Percentiles rank a stretch among this genome's conserved stretches.
phyloP scores from a whole-genome alignment of 92 coral and sea anemone genomes.

The Actinernus sp. region DNA sequence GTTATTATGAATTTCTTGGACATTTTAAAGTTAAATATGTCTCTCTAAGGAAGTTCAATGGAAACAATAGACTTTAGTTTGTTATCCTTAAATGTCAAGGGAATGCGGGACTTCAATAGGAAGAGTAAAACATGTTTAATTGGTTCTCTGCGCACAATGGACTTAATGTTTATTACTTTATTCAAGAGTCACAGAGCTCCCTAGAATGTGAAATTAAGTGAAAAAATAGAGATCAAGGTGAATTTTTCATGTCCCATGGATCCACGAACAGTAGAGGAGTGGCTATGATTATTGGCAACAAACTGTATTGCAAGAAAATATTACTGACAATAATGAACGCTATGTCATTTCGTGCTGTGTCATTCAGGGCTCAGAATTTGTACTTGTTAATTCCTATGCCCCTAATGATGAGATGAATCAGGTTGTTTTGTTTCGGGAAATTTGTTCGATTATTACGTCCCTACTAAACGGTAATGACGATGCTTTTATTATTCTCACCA shows the following conservation, averaged over 20 bases:
- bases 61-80: not conserved
- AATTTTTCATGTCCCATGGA: conserved; percentile 19
- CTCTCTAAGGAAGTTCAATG: no score
- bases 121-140: conserved; percentile 19
- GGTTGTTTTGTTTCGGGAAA: no score
- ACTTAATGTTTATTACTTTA: not conserved
- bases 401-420: no score
- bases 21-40: no score
- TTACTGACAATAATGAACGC: no score
- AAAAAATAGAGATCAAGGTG: conserved; percentile 10
- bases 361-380: no score
- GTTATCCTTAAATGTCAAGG: conserved; percentile 40
- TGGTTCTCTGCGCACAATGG: conserved; percentile 8
- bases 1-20: no score
- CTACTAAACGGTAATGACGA: no score
- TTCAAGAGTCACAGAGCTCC: conserved; percentile 6
- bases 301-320: conserved; percentile 6
- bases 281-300: conserved; percentile 7
- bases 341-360: no score
- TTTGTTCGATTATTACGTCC: no score
- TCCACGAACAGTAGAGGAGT: conserved; percentile 31
- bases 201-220: not conserved
- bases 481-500: no score
- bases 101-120: conserved; percentile 29
- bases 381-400: no score